Base-by-base conservation (phyloP, 1,140 invertebrate genomes). In the Coelopa frigida region DNA sequence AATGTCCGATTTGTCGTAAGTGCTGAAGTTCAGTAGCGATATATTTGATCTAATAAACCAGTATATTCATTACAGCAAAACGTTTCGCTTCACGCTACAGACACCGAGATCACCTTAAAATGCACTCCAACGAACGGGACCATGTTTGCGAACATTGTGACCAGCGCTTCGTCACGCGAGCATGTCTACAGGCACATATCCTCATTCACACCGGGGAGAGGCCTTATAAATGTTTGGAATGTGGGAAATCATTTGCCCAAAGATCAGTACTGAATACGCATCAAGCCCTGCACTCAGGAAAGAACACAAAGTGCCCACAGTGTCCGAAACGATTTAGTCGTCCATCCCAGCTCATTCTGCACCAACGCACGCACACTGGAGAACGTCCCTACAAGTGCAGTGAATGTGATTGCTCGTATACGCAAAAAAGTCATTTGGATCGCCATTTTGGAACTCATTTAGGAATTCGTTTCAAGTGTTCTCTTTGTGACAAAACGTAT, bases 361-460 rank as follows among this genome's bases (percentile, higher is more conserved):
- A 52, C 24, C 33, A 24, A 22, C 46, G 50, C 6, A 39, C 44
- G 21, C 50, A 52, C 27, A 42, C 29, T 11, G 38, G 38, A 10
- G 23, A 35, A 27, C 40, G 37, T n/a, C 41, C 41, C 2, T 52
- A 52, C 41, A 4, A 15, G 4, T 52, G 50, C 22, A n/a, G 21
- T 2, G 12, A 38, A n/a, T 52, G 50, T 40, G 24, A 40, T 3
- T 48, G 47, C 15, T 27, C 22, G 27, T 52, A 52, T 32, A 52
- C 41, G 18, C 50, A 52, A 36, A 48, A 52, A 32, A 44, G 40
- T 18, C 50, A 52, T 48, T 31, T 52, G 15, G 46, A 45, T 48
- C 46, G 46, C n/a, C 50, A 52, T 18, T 27, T 48, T 10, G 42
- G 43, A 10, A 40, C 46, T 14, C 50, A 52, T 45, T 44, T 48